Evolutionary conservation across 2,113 vertebrate species (phyloP).

Genomic region (Todiramphus saurophagus): DNA sequence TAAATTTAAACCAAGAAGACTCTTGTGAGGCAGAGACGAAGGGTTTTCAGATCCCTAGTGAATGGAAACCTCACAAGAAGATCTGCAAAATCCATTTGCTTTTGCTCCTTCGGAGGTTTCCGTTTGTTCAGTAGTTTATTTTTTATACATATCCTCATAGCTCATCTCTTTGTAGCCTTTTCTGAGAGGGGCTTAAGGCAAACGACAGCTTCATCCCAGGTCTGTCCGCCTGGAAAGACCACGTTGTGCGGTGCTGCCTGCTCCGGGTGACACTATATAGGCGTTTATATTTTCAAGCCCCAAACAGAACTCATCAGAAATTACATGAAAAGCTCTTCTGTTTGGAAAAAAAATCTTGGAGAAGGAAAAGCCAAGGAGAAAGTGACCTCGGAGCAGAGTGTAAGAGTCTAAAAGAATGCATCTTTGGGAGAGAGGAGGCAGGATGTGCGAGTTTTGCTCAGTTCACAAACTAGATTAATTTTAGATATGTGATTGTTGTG

Average conservation of each 20-base stretch:
- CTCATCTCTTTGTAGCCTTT: not conserved
- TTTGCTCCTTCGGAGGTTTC: conserved; percentile 9
- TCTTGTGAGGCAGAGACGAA: not conserved
- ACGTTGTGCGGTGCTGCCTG: not conserved
- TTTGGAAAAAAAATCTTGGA: not conserved
- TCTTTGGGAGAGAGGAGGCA: not conserved
- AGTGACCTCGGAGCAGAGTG: not conserved
- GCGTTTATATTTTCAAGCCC: not conserved
- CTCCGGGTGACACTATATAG: not conserved
- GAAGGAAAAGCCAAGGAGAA: not conserved
- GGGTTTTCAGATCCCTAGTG: conserved; percentile 12
- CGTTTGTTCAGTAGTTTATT: conserved; percentile 15
- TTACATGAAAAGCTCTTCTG: not conserved
- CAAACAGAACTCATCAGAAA: not conserved
- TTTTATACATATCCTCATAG: not conserved
- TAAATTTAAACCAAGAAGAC: conserved; percentile 73
- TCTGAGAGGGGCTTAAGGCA: not conserved
- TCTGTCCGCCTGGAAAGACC: not conserved
- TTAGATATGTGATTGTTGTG: not conserved
- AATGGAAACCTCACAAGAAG: conserved; percentile 52
- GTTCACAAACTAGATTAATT: not conserved
- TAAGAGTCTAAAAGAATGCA: not conserved
- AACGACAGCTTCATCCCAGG: not conserved
- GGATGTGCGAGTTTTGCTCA: not conserved
- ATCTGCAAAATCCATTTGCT: conserved; percentile 40